These are phyloP conservation scores for Phycodurus eques DNA, from an alignment of 2,113 vertebrate species.

Conservation along the genomic window DNA sequence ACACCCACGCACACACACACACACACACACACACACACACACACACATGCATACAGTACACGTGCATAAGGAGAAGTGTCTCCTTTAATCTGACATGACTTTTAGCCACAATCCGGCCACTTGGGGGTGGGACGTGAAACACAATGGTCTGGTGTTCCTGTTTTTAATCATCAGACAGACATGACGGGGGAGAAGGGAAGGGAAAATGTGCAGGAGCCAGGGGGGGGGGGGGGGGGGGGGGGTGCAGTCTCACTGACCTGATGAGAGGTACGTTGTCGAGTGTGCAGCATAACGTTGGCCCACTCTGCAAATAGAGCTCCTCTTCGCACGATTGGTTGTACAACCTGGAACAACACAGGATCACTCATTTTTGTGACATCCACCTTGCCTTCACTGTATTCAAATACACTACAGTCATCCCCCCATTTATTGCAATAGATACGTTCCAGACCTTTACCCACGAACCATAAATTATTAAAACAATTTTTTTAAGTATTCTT, in stretches of 20 bases:
- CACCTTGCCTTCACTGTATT: background rate
- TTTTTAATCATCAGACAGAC: slow-evolving; percentile 35
- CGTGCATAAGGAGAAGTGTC: slow-evolving; percentile 13
- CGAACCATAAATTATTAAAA: too few relatives aligned
- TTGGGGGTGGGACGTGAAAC: slow-evolving; percentile 15
- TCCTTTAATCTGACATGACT: slow-evolving; percentile 31
- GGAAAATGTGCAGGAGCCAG: background rate
- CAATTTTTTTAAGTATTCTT: too few relatives aligned
- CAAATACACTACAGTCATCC: background rate
- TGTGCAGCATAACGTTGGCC: slow-evolving; percentile 72
- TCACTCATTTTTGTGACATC: background rate
- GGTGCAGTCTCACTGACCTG: slow-evolving; percentile 58
- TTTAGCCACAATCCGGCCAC: slow-evolving; percentile 40
- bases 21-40: slow-evolving; percentile 14
- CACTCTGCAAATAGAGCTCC: slow-evolving; percentile 69
- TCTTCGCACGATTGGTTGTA: slow-evolving; percentile 77
- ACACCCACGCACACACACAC: slow-evolving; percentile 7
- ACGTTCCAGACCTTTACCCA: too few relatives aligned
- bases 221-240: background rate
- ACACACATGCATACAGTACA: background rate
- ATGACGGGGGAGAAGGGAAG: slow-evolving; percentile 6
- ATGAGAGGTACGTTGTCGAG: slow-evolving; percentile 75
- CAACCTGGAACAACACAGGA: slow-evolving; percentile 54
- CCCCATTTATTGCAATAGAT: background rate
- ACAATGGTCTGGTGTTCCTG: slow-evolving; percentile 63